Base-by-base conservation (phyloP, 2,113 vertebrate genomes). In the Mormyrus lacerda region DNA sequence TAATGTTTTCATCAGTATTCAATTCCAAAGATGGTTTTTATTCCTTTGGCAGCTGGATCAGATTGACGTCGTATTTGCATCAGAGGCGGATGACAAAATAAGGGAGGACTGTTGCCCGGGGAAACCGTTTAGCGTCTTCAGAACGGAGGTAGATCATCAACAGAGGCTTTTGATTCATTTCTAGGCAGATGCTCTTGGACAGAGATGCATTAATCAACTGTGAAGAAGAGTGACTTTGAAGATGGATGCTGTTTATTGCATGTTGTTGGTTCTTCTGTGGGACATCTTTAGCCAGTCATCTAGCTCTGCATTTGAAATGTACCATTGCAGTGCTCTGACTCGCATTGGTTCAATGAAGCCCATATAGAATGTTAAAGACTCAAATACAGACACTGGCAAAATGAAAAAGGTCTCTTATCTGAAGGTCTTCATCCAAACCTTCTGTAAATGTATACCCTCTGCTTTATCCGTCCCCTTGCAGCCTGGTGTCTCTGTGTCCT, bases 81-180 rank as follows among this genome's bases (percentile, higher is more conserved):
- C 97, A 2, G 98, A 99, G 93, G 98, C 95, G 82, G 98, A 99
- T 84, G 98, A 99, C 93, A 99, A 98, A 97, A 93, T 99, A 91
- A 98, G 94, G 92, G 98, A 99, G 93, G 98, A 99, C 6, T 99
- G 98, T 94, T 99, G 98, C 95, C 98, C 98, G 45, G 98, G 98
- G 93, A 99, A 99, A 94, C 98, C 98, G 0, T 97, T 97, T 93
- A 95, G 95, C 73, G 11, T 96, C 88, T 99, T 99, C 95, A 97
- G 97, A 96, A 96, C 96, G 9, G 98, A 99, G 96, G 98, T 99
- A 96, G 94, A 3, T 50, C 10, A 58, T 24, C 76, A 39, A 35
- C 15, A 44, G 42, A 87, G 53, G 2, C 15, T 19, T 87, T 53
- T 17, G 4, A 35, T 27, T 31, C 11, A 53, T 86, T 35, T 86